Evolutionary conservation across 2,888 invertebrate species (phyloP).

Genomic region (Agrenia bidenticulata): DNA sequence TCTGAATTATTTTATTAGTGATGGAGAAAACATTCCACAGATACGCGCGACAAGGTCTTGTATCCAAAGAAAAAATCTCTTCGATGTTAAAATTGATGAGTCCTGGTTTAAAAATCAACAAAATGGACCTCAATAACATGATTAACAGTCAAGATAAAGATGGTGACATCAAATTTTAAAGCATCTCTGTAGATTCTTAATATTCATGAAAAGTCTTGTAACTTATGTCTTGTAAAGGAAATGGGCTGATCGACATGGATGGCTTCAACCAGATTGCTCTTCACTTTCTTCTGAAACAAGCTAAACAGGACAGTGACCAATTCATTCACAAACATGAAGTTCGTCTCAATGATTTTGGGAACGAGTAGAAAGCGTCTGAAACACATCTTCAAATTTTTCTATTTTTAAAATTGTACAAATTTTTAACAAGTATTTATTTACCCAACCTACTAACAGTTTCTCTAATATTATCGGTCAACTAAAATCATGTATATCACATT

Average conservation of each 20-base stretch:
- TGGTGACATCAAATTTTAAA: conserved; percentile 1
- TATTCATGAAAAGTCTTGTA: conserved; percentile 1
- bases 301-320: conserved; percentile 30
- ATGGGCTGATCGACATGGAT: conserved; percentile 30
- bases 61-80: conserved; percentile 33
- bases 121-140: conserved; percentile 26
- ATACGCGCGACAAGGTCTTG: conserved; percentile 30
- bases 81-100: conserved; percentile 36
- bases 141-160: conserved; percentile 7
- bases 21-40: conserved; percentile 39
- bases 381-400: too few species aligned
- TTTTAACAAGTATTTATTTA: too few species aligned
- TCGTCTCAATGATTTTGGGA: background rate
- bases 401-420: too few species aligned
- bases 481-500: too few species aligned
- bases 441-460: too few species aligned
- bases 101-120: conserved; percentile 27
- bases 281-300: conserved; percentile 28
- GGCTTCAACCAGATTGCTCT: conserved; percentile 35
- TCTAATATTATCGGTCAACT: too few species aligned
- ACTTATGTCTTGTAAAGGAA: conserved; percentile 21
- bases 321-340: conserved; percentile 18
- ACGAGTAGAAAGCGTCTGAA: too few species aligned
- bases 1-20: conserved; percentile 21
- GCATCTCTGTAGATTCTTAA: too few species aligned